phyloP scores from a whole-genome alignment of 1,140 invertebrate species.

The Physella acuta region DNA sequence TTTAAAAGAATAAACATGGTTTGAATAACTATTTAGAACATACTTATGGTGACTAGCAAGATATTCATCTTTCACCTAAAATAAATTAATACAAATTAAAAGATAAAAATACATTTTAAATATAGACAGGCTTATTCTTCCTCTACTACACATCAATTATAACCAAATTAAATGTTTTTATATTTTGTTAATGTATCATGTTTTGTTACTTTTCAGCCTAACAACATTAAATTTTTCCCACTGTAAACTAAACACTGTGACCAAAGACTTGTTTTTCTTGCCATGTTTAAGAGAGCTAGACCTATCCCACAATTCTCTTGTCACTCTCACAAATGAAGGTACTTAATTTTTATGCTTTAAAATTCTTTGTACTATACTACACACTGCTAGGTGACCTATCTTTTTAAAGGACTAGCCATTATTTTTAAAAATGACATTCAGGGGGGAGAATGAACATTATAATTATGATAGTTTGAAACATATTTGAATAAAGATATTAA shows the following conservation, averaged over 20 bases:
- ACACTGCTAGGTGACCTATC: background rate
- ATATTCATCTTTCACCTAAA: background rate
- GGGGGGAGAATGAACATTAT: background rate
- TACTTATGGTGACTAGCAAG: background rate
- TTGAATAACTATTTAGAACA: background rate
- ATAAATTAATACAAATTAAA: background rate
- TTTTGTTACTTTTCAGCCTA: conserved; percentile 1
- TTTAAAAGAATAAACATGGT: background rate
- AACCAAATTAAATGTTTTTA: background rate
- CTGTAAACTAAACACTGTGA: conserved; percentile 4
- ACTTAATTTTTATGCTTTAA: background rate
- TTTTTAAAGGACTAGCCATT: background rate
- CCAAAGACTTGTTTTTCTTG: conserved; percentile 1
- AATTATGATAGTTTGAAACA: background rate
- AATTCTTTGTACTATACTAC: background rate
- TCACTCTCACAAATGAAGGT: background rate
- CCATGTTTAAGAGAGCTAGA: conserved; percentile 7
- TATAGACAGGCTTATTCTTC: background rate
- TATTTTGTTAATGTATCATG: background rate
- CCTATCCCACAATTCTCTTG: conserved; percentile 10
- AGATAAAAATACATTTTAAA: background rate
- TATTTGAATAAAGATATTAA: background rate
- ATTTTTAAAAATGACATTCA: background rate
- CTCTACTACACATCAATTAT: background rate
- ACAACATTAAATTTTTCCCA: background rate